phyloP scores from a whole-genome alignment of 1,140 invertebrate species.

The Leptinotarsa texana region DNA sequence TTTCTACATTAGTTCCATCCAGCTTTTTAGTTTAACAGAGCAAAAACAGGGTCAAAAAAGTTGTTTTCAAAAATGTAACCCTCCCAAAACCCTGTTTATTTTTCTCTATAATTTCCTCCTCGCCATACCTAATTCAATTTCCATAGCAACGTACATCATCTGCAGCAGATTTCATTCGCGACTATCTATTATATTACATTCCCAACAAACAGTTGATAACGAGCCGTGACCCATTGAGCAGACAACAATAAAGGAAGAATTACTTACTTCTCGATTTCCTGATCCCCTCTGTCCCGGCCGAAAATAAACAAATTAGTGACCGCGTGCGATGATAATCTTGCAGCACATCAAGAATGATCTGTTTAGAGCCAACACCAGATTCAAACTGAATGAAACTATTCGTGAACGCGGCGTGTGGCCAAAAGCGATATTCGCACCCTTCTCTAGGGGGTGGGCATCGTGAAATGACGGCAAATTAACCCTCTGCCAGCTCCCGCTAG shows the following conservation, averaged over 20 bases:
- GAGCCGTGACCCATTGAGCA: not conserved
- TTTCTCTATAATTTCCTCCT: too few relatives aligned
- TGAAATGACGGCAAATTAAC: conserved; percentile 16
- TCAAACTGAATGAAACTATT: conserved; percentile 19
- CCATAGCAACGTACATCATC: not conserved
- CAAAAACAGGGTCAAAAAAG: too few relatives aligned
- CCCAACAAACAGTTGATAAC: not conserved
- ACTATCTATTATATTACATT: not conserved
- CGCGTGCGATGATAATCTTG: not conserved
- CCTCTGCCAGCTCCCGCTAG: not conserved
- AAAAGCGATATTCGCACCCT: conserved; percentile 14
- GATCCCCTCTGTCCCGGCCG: not conserved
- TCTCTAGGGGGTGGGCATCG: conserved; percentile 4
- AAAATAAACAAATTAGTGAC: conserved; percentile 8
- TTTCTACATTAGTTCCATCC: too few relatives aligned
- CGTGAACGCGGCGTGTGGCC: not conserved
- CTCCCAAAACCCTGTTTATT: too few relatives aligned
- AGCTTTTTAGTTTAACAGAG: too few relatives aligned
- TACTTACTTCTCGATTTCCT: conserved; percentile 7
- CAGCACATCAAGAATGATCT: not conserved
- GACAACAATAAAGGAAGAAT: not conserved
- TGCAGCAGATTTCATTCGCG: not conserved
- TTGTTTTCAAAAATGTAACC: too few relatives aligned
- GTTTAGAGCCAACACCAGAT: conserved; percentile 13
- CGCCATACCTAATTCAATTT: not conserved